phyloP scores from a whole-genome alignment of 2,797 vertebrate species.

The Ctenopoma kingsleyae region DNA sequence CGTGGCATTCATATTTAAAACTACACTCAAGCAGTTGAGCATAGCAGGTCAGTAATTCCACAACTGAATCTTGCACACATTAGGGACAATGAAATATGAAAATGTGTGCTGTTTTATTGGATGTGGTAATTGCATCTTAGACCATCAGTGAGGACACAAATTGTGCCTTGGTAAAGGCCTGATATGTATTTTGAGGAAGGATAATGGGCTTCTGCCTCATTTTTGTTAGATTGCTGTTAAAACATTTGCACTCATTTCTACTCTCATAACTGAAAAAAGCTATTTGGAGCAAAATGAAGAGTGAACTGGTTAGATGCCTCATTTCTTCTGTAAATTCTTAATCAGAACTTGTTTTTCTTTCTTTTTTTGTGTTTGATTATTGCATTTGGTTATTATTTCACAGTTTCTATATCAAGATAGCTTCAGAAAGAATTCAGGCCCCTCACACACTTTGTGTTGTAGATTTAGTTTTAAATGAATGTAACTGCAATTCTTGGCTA shows the following conservation, averaged over 20 bases:
- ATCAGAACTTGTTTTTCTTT: constrained; percentile 2
- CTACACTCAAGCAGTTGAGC: constrained; percentile 55
- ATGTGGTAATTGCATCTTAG: constrained; percentile 59
- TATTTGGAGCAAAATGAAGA: constrained; percentile 34
- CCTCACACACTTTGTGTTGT: neutral
- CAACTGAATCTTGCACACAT: constrained; percentile 35
- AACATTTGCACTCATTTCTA: constrained; percentile 52
- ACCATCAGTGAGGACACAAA: constrained; percentile 55
- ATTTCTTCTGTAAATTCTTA: constrained; percentile 5
- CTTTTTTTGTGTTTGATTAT: constrained; percentile 1
- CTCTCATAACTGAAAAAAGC: constrained; percentile 28
- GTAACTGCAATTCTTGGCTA: neutral
- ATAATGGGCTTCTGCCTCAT: constrained; percentile 55
- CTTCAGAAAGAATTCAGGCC: too few relatives aligned
- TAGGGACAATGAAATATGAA: constrained; percentile 67
- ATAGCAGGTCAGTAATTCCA: constrained; percentile 60
- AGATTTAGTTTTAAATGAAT: too few relatives aligned
- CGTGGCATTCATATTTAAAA: constrained; percentile 69
- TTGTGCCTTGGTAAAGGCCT: constrained; percentile 39
- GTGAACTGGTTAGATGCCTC: constrained; percentile 34
- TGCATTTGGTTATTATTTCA: neutral
- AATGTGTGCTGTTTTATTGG: constrained; percentile 53
- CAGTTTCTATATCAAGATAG: neutral
- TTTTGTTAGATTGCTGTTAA: constrained; percentile 51
- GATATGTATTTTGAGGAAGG: constrained; percentile 57